Evolutionary conservation across 2,113 vertebrate species (phyloP).

Genomic region (Sander vitreus): DNA sequence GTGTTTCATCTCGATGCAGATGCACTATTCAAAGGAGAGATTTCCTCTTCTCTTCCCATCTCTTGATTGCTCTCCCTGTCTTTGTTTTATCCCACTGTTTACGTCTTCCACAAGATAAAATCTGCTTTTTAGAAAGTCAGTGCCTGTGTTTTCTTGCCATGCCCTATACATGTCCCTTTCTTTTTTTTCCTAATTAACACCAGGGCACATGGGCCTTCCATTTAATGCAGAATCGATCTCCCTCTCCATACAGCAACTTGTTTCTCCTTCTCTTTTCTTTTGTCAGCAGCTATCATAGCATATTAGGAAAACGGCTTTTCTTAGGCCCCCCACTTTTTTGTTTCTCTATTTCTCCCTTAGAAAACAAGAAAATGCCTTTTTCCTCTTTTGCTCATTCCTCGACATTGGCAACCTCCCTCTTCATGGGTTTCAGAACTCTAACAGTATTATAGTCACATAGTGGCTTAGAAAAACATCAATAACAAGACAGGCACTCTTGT

Average conservation of each 20-base stretch:
- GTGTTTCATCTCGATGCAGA: conserved; percentile 17
- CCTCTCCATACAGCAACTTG: conserved; percentile 32
- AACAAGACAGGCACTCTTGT: conserved; percentile 16
- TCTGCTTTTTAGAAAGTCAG: conserved; percentile 7
- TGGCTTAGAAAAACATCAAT: conserved; percentile 26
- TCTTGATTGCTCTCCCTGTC: conserved; percentile 4
- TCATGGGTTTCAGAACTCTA: conserved; percentile 38
- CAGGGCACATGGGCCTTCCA: conserved; percentile 34
- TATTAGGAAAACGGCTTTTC: conserved; percentile 46
- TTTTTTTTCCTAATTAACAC: conserved; percentile 71
- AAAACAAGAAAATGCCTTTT: conserved; percentile 28
- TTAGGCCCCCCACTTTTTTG: not conserved
- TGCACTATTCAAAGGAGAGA: not conserved
- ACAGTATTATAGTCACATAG: conserved; percentile 9
- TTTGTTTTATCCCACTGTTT: conserved; percentile 14
- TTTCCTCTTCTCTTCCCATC: not conserved
- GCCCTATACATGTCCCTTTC: conserved; percentile 5
- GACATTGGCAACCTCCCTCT: not conserved
- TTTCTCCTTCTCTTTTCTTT: conserved; percentile 52
- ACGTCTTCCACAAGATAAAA: conserved; percentile 37
- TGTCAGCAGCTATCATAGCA: conserved; percentile 67
- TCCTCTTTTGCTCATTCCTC: conserved; percentile 25
- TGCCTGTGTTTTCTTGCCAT: conserved; percentile 28
- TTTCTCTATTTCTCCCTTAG: not conserved
- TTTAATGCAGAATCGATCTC: conserved; percentile 64